Evolutionary conservation across 2,797 vertebrate species (phyloP), one percentile per base, ranked within the genome.

Genomic region (Macrochelys suwanniensis): DNA sequence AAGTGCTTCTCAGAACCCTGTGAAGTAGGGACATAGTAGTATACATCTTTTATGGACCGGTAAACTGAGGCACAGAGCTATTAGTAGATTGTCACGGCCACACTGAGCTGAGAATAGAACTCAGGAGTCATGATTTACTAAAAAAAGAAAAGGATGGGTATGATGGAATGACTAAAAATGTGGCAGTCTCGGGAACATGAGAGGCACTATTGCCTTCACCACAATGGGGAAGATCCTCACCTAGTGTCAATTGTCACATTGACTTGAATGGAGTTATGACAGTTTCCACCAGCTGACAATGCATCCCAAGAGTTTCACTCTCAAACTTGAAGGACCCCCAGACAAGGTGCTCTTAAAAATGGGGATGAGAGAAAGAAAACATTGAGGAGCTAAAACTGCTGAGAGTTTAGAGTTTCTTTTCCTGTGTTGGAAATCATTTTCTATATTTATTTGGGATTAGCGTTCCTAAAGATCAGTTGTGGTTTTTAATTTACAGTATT

Each of bases 401-500:
- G 17, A 80, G 49, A 50, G 53, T 94, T 92, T 95, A 80, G 16
- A 91, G 9, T 42, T 42, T 94, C 15, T 95, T 93, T 89, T 91
- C 1, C 78, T 92, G 95, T 89, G 21, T 76, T 95, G 59, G 33
- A 82, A 97, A 92, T 93, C 88, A 94, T 49, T 95, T 97, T 33
- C 89, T 89, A 56, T 93, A 97, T 95, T 96, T 95, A 92, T 94
- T 97, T 45, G 33, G 47, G 80, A 87, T 89, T 56, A 96, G 61
- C 95, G 92, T 97, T 97, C 89, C 88, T 97, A 87, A 97, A 97
- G 92, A 94, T 94, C 76, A 91, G 92, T 96, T 89, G 93, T 96
- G 92, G 95, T 85, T 94, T 85, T 96, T 97, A 97, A 96, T 97
- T 97, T 97, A 92, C 97, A 95, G 9, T 95, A 95, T 98, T 98